Evolutionary conservation across 2,888 invertebrate species (phyloP).

Genomic region (Polydrusus tereticollis): DNA sequence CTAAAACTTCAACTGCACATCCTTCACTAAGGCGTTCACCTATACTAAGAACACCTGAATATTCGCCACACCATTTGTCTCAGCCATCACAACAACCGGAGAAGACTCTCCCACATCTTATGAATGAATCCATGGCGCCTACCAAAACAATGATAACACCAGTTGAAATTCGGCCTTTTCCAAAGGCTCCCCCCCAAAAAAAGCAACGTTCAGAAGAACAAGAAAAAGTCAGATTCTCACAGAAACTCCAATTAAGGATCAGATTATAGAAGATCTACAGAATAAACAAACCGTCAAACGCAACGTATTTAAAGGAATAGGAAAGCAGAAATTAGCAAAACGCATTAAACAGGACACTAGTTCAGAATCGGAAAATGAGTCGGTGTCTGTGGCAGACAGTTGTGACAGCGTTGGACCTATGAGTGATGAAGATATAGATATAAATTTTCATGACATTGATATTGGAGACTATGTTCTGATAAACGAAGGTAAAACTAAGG

Average conservation of each 20-base stretch:
- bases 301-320: constrained; percentile 19
- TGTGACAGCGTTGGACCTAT: constrained; percentile 15
- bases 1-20: not conserved
- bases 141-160: not conserved
- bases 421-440: constrained; percentile 20
- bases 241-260: constrained; percentile 23
- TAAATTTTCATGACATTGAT: constrained; percentile 13
- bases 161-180: constrained; percentile 20
- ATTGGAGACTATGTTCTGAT: constrained; percentile 26
- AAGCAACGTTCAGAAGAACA: constrained; percentile 6
- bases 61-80: not conserved
- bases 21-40: constrained; percentile 16
- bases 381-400: not conserved
- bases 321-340: constrained; percentile 20
- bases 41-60: not conserved
- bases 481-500: constrained; percentile 26
- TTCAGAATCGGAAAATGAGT: constrained; percentile 19
- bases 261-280: constrained; percentile 6
- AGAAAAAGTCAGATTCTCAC: constrained; percentile 27
- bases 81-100: not conserved
- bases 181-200: constrained; percentile 20
- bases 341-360: constrained; percentile 9
- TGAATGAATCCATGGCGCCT: not conserved
- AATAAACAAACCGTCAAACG: constrained; percentile 10
- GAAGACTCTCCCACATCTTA: not conserved